Conservation (phyloP, 2,797 vertebrate genomes). For the Glossophaga mutica region DNA sequence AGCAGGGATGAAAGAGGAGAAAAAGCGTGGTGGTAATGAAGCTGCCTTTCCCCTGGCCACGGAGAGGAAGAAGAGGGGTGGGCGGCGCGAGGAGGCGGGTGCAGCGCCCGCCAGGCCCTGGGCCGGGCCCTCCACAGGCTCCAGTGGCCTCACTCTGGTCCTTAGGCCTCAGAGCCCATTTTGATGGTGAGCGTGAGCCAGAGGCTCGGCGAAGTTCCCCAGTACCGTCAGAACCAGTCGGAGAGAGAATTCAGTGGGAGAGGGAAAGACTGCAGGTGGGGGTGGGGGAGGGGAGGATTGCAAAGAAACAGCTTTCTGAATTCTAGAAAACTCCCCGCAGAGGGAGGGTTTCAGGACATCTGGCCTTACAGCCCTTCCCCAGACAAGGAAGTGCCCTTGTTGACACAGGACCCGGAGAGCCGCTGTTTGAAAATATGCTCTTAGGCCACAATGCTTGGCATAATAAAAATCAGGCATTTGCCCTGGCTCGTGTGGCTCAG, state of each 20-base stretch:
- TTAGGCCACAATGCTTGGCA: neutral
- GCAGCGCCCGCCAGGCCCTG: neutral
- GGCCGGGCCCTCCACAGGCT: neutral
- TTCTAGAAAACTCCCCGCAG: neutral
- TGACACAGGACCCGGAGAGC: too few relatives aligned
- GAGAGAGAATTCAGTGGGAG: neutral
- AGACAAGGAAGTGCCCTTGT: neutral
- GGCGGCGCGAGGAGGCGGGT: accelerated
- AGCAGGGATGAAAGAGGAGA: slow-evolving; percentile 30
- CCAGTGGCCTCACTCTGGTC: neutral
- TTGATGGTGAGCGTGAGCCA: neutral
- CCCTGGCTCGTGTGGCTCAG: too few relatives aligned
- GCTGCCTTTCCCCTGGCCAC: neutral
- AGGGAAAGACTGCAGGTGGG: neutral
- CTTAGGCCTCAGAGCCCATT: neutral
- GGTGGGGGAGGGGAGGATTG: accelerated
- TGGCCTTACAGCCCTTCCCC: neutral
- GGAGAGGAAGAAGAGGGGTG: neutral
- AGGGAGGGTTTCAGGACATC: neutral
- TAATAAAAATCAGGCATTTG: neutral
- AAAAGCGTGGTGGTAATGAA: neutral
- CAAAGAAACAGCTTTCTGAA: neutral
- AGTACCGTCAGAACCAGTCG: neutral
- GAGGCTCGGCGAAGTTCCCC: neutral
- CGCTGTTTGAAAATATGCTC: neutral